Base-by-base conservation (phyloP, 2,888 invertebrate species). In the Caenorhabditis japonica region DNA sequence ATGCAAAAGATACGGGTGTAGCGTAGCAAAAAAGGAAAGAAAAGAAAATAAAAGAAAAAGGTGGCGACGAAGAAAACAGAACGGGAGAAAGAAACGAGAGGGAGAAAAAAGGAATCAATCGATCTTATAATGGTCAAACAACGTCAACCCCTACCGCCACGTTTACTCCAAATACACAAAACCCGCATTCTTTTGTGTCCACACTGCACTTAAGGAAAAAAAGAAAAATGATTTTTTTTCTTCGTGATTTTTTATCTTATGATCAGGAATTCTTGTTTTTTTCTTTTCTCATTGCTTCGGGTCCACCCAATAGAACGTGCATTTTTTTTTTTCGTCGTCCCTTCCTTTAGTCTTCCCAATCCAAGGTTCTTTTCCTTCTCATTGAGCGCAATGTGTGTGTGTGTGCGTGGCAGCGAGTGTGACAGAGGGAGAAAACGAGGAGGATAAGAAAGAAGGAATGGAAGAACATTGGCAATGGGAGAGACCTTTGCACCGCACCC, bases 81-180 rank as follows among this genome's bases (percentile, higher is more conserved):
- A n/a, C n/a, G n/a, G n/a, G n/a, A n/a, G n/a, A n/a, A n/a, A n/a
- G n/a, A n/a, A n/a, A n/a, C n/a, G n/a, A n/a, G n/a, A n/a, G n/a
- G n/a, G n/a, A n/a, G n/a, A 46, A 27, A 21, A 7, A 15, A 4
- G n/a, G 30, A 59, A 53, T 52, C 68, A 30, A 69, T 69, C 52
- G 59, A 59, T 68, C 58, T 56, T 66, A 17, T 39, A 33, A 56
- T 51, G 68, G 68, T 59, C 68, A 68, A 52, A 59, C 51, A 68
- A 59, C 58, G 55, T 55, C 55, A 44, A 43, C 44, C 34, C n/a
- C n/a, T n/a, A n/a, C 25, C 46, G 46, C 33, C 8, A 17, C 17
- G 30, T 49, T 34, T 17, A 30, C 47, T 17, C 13, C 17, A 19
- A 33, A 3, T 17, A 15, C 33, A 12, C 47, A 25, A 30, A 10